Evolutionary conservation across 2,797 vertebrate species (phyloP), one percentile per base, ranked within the genome.

Genomic region (Pangasius macronema): DNA sequence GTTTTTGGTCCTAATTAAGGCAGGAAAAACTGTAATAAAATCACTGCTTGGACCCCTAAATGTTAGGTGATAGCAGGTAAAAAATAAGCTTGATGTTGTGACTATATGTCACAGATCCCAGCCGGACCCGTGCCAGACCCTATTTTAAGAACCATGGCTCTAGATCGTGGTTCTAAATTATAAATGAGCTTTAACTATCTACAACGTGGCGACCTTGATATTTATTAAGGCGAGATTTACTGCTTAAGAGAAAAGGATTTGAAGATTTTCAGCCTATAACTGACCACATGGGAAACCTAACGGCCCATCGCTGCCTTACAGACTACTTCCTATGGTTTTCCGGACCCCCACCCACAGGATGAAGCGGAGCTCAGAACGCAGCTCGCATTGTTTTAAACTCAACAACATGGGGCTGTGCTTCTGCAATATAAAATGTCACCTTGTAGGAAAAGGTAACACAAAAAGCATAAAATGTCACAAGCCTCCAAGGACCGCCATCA

Each of bases 301-400:
- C 11, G 13, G 73, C 87, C 93, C 93, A 91, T 93, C 92, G 92
- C 94, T 94, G 92, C 92, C 92, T 93, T 94, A 93, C 91, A 93
- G 91, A 92, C 84, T 77, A 92, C 92, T 95, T 94, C 94, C 92
- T 93, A 91, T 92, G 93, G 94, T 92, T 95, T 94, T 94, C 94
- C 91, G 90, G 94, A 92, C 87, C 92, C 90, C 93, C 94, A 93
- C 95, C 94, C 93, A 94, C 94, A 95, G 95, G 95, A 96, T 93
- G 92, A 87, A 92, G 90, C 89, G 91, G 89, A 92, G 91, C 85
- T 30, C 81, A 83, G 85, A 77, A 70, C 85, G 89, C 89, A 88
- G 89, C 88, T 88, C 89, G 91, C 81, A 93, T 95, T 95, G 94
- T 94, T 95, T 93, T 85, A 90, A 85, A 85, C 82, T 91, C 93